These are phyloP conservation scores for Pseudopleuronectes americanus DNA, from an alignment of 2,797 vertebrate species.

Conservation along the genomic window DNA sequence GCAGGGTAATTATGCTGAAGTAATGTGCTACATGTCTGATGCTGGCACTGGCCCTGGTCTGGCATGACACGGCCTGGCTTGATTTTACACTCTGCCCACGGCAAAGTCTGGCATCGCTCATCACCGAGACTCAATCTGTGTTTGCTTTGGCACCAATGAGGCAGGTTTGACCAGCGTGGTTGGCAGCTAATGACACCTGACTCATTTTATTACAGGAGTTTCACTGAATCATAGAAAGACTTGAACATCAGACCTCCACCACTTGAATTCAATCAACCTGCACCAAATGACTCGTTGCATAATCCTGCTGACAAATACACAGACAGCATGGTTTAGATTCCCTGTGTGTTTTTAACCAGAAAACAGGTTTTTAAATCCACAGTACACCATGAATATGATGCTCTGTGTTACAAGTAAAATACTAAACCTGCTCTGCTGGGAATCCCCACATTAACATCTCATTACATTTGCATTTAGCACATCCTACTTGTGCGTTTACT, in stretches of 20 bases:
- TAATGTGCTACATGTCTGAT: slow-evolving; percentile 69
- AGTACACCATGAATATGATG: background rate
- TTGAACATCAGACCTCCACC: too few species aligned
- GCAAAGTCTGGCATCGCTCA: slow-evolving; percentile 42
- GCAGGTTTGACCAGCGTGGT: background rate
- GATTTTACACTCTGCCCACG: slow-evolving; percentile 27
- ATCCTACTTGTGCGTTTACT: slow-evolving; percentile 1
- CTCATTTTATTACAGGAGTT: background rate
- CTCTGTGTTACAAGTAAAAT: too few species aligned
- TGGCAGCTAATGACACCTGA: background rate
- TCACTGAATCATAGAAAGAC: background rate
- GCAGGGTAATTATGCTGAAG: slow-evolving; percentile 73
- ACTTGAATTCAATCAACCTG: too few species aligned
- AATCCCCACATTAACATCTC: too few species aligned
- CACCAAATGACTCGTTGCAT: too few species aligned
- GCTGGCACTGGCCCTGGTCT: slow-evolving; percentile 64
- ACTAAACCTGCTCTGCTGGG: too few species aligned
- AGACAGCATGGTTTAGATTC: too few species aligned
- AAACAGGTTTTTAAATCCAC: too few species aligned
- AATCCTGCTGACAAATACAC: too few species aligned
- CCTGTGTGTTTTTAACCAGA: too few species aligned
- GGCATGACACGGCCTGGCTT: slow-evolving; percentile 46
- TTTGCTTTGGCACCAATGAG: slow-evolving; percentile 13
- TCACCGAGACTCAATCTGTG: slow-evolving; percentile 19
- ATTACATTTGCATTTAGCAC: background rate